phyloP scores from a whole-genome alignment of 2,888 invertebrate genomes.

The Cephus pulcher region DNA sequence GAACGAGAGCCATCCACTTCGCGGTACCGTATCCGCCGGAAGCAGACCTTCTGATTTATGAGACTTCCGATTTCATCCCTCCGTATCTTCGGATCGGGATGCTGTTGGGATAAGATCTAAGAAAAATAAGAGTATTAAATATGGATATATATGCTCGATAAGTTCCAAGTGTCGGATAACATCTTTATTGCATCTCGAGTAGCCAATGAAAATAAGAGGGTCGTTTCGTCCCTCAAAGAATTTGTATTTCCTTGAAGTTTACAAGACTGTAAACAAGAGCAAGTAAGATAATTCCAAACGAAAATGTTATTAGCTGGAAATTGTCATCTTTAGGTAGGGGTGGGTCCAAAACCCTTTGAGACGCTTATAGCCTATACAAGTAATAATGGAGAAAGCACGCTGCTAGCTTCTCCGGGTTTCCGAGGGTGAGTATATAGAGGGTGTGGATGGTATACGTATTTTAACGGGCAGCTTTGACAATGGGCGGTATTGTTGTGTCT shows the following conservation, averaged over 20 bases:
- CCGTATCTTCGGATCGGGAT: no score
- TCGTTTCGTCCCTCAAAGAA: no score
- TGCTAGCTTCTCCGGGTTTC: conserved; percentile 22
- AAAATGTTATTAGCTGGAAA: conserved; percentile 50
- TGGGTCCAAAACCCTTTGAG: conserved; percentile 31
- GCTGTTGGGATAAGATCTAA: no score
- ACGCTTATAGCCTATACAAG: conserved; percentile 45
- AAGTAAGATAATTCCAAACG: no score
- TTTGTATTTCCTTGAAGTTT: no score
- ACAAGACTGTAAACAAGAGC: no score
- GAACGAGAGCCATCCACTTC: conserved; percentile 50
- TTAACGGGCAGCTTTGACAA: conserved; percentile 61
- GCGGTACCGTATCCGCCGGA: conserved; percentile 34
- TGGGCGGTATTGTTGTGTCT: conserved; percentile 32
- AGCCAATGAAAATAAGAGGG: no score
- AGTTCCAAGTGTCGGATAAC: no score
- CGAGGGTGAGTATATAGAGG: conserved; percentile 24
- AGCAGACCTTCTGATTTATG: conserved; percentile 17
- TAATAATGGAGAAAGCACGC: conserved; percentile 41
- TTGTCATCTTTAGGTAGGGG: conserved; percentile 47
- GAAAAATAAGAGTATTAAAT: no score
- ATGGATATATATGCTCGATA: no score
- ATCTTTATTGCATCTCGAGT: no score
- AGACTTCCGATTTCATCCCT: background rate
- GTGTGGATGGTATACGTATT: conserved; percentile 48